Percentiles rank a stretch among this genome's conserved stretches.
Conservation (phyloP, 1,140 invertebrate species). For the Tetranychus urticae region DNA sequence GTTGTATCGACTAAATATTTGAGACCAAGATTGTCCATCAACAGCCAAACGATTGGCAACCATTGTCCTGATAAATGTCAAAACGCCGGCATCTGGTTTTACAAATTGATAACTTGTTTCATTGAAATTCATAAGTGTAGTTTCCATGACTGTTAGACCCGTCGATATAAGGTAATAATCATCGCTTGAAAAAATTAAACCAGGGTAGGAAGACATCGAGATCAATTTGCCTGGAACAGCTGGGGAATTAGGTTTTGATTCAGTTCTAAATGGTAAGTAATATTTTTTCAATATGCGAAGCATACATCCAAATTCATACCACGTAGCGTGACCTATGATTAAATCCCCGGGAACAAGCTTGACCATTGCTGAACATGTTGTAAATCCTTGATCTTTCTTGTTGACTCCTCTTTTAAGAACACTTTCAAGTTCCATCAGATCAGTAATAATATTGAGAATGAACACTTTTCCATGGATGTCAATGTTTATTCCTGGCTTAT, state of each 20-base stretch:
- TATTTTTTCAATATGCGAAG: conserved; percentile 68
- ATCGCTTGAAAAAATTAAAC: conserved; percentile 56
- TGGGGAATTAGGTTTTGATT: background rate
- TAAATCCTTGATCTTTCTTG: conserved; percentile 17
- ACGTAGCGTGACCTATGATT: conserved; percentile 39
- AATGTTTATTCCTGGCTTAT: background rate
- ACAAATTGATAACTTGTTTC: conserved; percentile 31
- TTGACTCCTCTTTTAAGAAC: too few relatives aligned
- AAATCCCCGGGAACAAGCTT: conserved; percentile 32
- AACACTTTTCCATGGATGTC: background rate
- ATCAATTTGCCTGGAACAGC: conserved; percentile 37
- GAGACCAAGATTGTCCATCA: conserved; percentile 42
- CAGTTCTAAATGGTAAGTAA: conserved; percentile 20
- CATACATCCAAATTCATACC: conserved; percentile 55
- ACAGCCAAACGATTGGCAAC: conserved; percentile 56
- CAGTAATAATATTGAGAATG: conserved; percentile 19
- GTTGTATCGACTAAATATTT: conserved; percentile 33
- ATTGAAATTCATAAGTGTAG: conserved; percentile 46
- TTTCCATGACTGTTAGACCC: conserved; percentile 40
- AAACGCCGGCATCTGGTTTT: conserved; percentile 32
- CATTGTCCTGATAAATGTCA: conserved; percentile 53
- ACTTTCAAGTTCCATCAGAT: conserved; percentile 13
- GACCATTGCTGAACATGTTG: conserved; percentile 34
- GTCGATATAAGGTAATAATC: conserved; percentile 51
- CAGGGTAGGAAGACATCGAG: conserved; percentile 68